Base-by-base conservation (phyloP, 2,888 invertebrate species). In the Callyntrura guangdongensis region DNA sequence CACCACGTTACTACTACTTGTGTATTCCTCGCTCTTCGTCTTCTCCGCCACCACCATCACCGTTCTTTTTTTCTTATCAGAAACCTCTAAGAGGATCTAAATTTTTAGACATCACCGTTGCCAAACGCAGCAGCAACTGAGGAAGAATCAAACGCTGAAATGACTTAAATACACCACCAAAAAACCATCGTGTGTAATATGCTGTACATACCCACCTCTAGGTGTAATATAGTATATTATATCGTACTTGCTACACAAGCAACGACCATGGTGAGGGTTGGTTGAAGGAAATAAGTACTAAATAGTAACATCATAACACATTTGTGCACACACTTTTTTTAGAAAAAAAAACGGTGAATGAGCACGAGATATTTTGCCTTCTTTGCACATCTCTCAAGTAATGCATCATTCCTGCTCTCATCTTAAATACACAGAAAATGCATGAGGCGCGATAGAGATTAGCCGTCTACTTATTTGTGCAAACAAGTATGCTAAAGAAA, bases 41-140 rank as follows among this genome's bases (percentile, higher is more conserved):
- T 59, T 22, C 25, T 22, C 47, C 72, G 53, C 27, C 64, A n/a
- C 86, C 64, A 61, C 59, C 74, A 72, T 47, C 74, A 56, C 83
- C 72, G 83, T 74, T 67, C 56, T 81, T 64, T 36, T 56, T 64
- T 74, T 72, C 92, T 93, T 93, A 93, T 93, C 92, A 92, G 90
- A 79, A 92, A 89, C 85, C 89, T 92, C 91, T 92, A 88, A 90
- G 91, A 91, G 92, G 92, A 92, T 93, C 92, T 91, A 88, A 88
- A 82, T 72, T 88, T 82, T 88, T 82, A 82, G 72, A 82, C 82
- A 88, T 59, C 82, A 72, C 88, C 82, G 81, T 82, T 88, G 88
- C 88, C 88, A 88, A 88, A 88, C 88, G 27, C 69, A 81, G 47
- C 53, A 49, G 74, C 22, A 72, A 72, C 74, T 17, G 59, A 36